These are phyloP conservation scores for Kryptolebias marmoratus DNA, from an alignment of 2,113 vertebrate species.

Conservation along the genomic window DNA sequence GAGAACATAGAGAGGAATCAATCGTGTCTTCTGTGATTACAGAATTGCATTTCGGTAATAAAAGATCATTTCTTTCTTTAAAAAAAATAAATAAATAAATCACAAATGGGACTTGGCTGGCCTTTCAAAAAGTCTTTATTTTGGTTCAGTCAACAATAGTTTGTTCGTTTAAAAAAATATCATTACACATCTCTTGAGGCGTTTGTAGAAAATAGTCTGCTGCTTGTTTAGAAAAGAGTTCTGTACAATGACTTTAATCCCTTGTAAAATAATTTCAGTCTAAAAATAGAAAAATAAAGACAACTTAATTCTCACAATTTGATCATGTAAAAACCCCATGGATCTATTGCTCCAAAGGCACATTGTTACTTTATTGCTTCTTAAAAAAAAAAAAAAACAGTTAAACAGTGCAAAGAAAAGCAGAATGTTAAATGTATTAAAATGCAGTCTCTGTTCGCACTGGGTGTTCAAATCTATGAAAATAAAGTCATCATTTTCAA, in stretches of 20 bases:
- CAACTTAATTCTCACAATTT: conserved; percentile 23
- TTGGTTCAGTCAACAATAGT: conserved; percentile 59
- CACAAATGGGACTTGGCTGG: neutral
- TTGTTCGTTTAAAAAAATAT: conserved; percentile 65
- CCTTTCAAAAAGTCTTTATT: conserved; percentile 60
- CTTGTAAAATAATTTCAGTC: conserved; percentile 36
- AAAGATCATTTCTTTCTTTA: conserved; percentile 21
- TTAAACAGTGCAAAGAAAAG: conserved; percentile 12
- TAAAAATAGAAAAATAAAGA: conserved; percentile 40
- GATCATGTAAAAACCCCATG: conserved; percentile 30
- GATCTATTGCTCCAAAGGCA: conserved; percentile 35
- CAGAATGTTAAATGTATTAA: conserved; percentile 9
- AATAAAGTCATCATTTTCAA: neutral
- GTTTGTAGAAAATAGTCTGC: conserved; percentile 43
- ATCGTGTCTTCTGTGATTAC: conserved; percentile 26
- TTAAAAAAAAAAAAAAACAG: conserved; percentile 27
- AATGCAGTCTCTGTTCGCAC: conserved; percentile 42
- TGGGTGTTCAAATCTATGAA: conserved; percentile 46
- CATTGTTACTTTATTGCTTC: conserved; percentile 1
- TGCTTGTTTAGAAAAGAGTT: conserved; percentile 36
- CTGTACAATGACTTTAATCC: conserved; percentile 54
- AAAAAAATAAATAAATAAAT: neutral
- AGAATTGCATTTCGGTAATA: conserved; percentile 13
- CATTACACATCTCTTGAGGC: conserved; percentile 49
- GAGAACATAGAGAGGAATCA: conserved; percentile 2